Evolutionary conservation across 2,797 vertebrate species (phyloP), one percentile per base, ranked within the genome.

Genomic region (Sebastes iracundus): DNA sequence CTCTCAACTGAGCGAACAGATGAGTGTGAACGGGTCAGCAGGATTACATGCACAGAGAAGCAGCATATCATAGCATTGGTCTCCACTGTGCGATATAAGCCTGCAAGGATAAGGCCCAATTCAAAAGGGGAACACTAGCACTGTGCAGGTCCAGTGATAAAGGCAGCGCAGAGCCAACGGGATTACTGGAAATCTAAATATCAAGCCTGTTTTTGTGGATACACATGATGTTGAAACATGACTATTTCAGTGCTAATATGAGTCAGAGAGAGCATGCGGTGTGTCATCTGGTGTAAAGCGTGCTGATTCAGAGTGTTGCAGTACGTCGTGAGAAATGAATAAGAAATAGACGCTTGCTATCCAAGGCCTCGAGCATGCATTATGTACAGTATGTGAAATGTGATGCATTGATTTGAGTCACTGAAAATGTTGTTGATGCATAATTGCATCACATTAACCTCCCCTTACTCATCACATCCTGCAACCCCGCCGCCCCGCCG

Each of bases 21-120:
- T 79, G 88, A 91, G 89, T 85, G 87, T 88, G 91, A 93, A 88
- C 81, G 80, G 92, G 92, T 94, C 93, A 94, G 88, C 85, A 81
- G 92, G 91, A 95, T 95, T 93, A 94, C 89, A 90, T 77, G 83
- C 88, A 90, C 75, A 79, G 76, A 88, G 88, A 87, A 81, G 79
- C 79, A 88, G 80, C 77, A 83, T 88, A 88, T 90, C 81, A 90
- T 80, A 87, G 77, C 38, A 61, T 30, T 68, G 73, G 72, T 80
- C 81, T 84, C 82, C 77, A 38, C 76, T 77, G 77, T 81, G 81
- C 72, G 73, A 78, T 81, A 79, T 86, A 88, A 90, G 67, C 87
- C 74, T 77, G 56, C 16, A 35, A 79, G 75, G 80, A 90, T 90
- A 68, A 90, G 72, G 70, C 58, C 32, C 58, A 59, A 73, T 85